A percentile compares a stretch with the other conserved stretches of the same genome.
Evolutionary conservation across 2,888 invertebrate species (phyloP).

Genomic region (Hirudinaria manillensis): DNA sequence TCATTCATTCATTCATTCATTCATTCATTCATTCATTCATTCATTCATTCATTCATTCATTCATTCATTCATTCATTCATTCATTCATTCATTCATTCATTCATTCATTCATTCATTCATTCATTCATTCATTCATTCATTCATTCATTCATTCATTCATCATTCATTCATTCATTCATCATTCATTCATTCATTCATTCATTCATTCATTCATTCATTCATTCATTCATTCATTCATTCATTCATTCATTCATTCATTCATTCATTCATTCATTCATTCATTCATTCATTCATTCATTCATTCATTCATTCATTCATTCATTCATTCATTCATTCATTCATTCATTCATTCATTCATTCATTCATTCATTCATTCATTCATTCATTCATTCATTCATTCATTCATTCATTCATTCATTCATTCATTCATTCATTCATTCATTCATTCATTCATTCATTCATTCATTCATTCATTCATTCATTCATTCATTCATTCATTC

Average conservation of each 20-base stretch:
- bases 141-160: slow-evolving; percentile 15
- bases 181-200: slow-evolving; percentile 13
- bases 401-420: not conserved
- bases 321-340: slow-evolving; percentile 12
- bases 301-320: slow-evolving; percentile 17
- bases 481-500: not conserved
- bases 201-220: too few relatives aligned
- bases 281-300: slow-evolving; percentile 23
- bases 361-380: not conserved
- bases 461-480: not conserved
- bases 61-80: slow-evolving; percentile 25
- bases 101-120: slow-evolving; percentile 24
- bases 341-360: not conserved
- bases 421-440: not conserved
- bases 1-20: not conserved
- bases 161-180: slow-evolving; percentile 17
- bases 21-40: not conserved
- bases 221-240: too few relatives aligned
- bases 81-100: slow-evolving; percentile 25
- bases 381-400: not conserved
- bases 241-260: too few relatives aligned
- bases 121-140: slow-evolving; percentile 25
- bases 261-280: slow-evolving; percentile 4
- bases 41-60: not conserved
- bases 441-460: not conserved